Percentiles rank a stretch among this genome's conserved stretches.
phyloP scores from a whole-genome alignment of 2,888 invertebrate genomes.

The Eupelmus urozonus region DNA sequence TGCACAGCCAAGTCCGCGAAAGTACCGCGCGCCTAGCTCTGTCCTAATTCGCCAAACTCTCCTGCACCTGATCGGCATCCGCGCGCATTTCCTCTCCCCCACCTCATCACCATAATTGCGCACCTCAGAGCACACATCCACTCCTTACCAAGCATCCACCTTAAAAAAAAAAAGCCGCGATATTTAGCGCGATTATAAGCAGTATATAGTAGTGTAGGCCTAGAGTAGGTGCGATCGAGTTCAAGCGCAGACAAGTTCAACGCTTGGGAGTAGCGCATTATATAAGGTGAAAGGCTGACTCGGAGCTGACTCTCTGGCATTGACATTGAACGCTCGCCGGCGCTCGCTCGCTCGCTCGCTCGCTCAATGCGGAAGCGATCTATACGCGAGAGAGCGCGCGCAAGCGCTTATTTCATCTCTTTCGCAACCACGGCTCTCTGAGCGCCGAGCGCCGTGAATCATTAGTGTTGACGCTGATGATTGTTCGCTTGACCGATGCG shows the following conservation, averaged over 20 bases:
- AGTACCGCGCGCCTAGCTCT: slow-evolving; percentile 8
- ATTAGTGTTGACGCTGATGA: not conserved
- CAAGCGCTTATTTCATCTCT: slow-evolving; percentile 76
- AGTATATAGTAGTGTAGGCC: not conserved
- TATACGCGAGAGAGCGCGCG: slow-evolving; percentile 50
- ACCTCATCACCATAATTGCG: not conserved
- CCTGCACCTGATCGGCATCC: not conserved
- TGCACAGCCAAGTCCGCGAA: slow-evolving; percentile 22
- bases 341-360: not conserved
- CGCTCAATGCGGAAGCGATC: slow-evolving; percentile 57
- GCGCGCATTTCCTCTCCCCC: not conserved
- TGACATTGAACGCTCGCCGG: slow-evolving; percentile 71
- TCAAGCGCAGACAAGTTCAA: slow-evolving; percentile 62
- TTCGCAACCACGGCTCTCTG: slow-evolving; percentile 70
- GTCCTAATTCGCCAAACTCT: slow-evolving; percentile 26
- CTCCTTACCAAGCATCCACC: not conserved
- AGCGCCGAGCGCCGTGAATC: not conserved
- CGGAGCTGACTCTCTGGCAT: slow-evolving; percentile 68
- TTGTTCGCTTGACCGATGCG: not conserved
- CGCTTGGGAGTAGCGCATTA: slow-evolving; percentile 68
- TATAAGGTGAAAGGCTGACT: slow-evolving; percentile 77
- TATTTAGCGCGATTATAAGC: too few species aligned
- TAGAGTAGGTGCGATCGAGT: slow-evolving; percentile 42
- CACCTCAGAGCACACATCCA: not conserved
- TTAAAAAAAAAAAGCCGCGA: not conserved